A percentile compares a stretch with the other conserved stretches of the same genome.
phyloP scores from a whole-genome alignment of 2,797 vertebrate genomes.

The Allobates femoralis region DNA sequence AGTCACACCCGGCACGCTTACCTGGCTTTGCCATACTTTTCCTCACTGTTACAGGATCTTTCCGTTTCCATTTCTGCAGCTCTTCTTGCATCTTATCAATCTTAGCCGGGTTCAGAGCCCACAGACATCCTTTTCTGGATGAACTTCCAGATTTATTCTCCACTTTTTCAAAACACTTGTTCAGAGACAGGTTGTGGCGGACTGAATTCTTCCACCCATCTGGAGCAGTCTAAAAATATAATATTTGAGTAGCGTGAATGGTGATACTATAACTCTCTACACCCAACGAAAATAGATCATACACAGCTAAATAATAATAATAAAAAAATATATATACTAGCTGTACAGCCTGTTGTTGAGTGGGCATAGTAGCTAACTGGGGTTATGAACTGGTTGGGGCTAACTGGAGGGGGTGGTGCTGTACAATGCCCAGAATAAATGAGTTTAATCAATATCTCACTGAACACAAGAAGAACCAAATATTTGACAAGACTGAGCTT shows the following conservation, averaged over 20 bases:
- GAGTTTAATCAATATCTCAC: no score
- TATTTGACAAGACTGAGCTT: no score
- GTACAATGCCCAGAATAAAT: no score
- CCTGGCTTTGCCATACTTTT: constrained; percentile 98
- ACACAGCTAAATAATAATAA: neutral
- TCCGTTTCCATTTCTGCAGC: constrained; percentile 96
- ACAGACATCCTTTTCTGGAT: constrained; percentile 93
- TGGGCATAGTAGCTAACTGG: no score
- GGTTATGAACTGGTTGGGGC: no score
- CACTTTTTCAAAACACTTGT: constrained; percentile 98
- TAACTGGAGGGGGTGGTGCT: no score
- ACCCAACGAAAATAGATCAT: constrained; percentile 4
- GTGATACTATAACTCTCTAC: neutral
- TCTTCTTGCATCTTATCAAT: constrained; percentile 98
- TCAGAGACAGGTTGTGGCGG: constrained; percentile 95
- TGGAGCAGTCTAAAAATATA: constrained; percentile 86
- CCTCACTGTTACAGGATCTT: constrained; percentile 90
- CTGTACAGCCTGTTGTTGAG: no score
- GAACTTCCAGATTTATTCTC: constrained; percentile 92
- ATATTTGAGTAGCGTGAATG: neutral
- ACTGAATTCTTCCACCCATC: constrained; percentile 99
- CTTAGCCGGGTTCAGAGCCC: constrained; percentile 95
- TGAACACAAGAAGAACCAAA: no score
- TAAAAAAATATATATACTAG: no score
- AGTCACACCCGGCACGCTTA: constrained; percentile 65